Base-by-base conservation (phyloP, 2,888 invertebrate genomes). In the Conops quadrifasciatus region DNA sequence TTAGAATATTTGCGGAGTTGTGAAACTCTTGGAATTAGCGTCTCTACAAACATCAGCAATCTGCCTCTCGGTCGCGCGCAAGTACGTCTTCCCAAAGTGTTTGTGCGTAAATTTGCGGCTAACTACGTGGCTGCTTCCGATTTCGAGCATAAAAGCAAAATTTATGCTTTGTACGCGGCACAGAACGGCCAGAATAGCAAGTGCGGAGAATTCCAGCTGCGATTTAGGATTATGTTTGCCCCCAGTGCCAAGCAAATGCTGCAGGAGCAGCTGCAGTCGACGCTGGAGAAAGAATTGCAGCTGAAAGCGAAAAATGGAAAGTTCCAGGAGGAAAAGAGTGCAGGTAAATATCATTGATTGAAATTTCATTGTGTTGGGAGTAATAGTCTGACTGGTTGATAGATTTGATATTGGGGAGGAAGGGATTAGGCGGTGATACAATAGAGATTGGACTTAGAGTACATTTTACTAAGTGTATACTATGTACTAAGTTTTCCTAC, bases 121-220 rank as follows among this genome's bases (percentile, higher is more conserved):
- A 79, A 80, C 74, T 75, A 80, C 79, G 75, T 73, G 67, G 78
- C 74, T 77, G 79, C 77, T 78, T 81, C 80, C 77, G 75, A 77
- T 78, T 82, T 83, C 77, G 77, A 76, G 75, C 77, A 81, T 77
- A 82, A 81, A 79, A 81, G 79, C 71, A 77, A 82, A 80, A 78
- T 83, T 75, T 82, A 81, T 80, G 77, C 81, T 70, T 77, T 83
- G 76, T 80, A 82, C 77, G 30, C 30, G 4, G 36, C 47, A 9
- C 60, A 59, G 19, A 36, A 24, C 62, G 62, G 56, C 36, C 62
- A 56, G 24, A 69, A 53, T 58, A 65, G 65, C 68, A 75, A 72
- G 71, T 75, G 43, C 21, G 80, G 78, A 72, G 76, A 76, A 73
- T 76, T 78, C 70, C 77, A 78, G 75, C 75, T 68, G 45, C 58